A percentile compares a stretch with the other conserved stretches of the same genome.
phyloP scores from a whole-genome alignment of 2,113 vertebrate genomes.

The Nettapus auritus region DNA sequence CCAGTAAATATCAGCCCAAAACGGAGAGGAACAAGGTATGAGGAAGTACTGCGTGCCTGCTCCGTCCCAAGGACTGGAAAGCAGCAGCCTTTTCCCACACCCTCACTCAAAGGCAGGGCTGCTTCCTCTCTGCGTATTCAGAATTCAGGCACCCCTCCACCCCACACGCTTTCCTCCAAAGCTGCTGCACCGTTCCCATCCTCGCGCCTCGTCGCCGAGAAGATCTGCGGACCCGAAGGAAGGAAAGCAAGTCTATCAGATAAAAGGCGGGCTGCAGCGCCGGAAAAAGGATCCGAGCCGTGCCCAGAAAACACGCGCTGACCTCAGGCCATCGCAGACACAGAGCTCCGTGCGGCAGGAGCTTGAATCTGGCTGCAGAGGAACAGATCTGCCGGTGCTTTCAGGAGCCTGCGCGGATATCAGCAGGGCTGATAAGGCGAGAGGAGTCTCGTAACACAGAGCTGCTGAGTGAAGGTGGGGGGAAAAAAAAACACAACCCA shows the following conservation, averaged over 20 bases:
- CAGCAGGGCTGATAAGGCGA: background rate
- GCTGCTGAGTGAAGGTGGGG: background rate
- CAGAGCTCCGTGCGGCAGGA: background rate
- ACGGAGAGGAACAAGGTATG: fast-evolving
- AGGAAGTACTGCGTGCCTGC: background rate
- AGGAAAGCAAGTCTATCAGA: background rate
- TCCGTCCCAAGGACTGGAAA: background rate
- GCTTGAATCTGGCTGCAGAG: fast-evolving
- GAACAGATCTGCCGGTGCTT: background rate
- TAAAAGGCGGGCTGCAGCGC: background rate
- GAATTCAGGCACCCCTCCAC: background rate
- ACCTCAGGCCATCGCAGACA: background rate
- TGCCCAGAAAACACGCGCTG: fast-evolving
- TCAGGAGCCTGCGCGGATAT: background rate
- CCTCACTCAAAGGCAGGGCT: background rate
- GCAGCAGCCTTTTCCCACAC: slow-evolving; percentile 12
- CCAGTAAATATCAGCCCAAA: background rate
- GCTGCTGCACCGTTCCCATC: background rate
- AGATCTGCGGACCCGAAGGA: background rate
- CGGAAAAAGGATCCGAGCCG: background rate
- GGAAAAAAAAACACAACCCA: background rate
- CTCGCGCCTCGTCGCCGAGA: background rate
- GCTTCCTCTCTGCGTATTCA: background rate
- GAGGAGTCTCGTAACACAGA: fast-evolving
- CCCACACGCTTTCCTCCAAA: background rate